Base-by-base conservation (phyloP, 2,113 vertebrate genomes). In the Urocolius indicus region DNA sequence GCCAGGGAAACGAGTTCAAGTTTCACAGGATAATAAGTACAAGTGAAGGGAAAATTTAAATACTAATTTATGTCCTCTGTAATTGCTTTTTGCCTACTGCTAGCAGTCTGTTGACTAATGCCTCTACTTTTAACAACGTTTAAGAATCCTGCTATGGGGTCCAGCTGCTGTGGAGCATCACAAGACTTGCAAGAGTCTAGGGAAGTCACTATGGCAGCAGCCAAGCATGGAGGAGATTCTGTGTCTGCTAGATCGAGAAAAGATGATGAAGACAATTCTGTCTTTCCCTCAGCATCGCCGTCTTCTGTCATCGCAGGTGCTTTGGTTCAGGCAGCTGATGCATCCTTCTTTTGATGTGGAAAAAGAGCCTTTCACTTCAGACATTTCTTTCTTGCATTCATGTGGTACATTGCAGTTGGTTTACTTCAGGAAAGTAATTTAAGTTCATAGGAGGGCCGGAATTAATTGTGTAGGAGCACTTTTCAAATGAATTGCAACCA, bases 171-270 rank as follows among this genome's bases (percentile, higher is more conserved):
- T 99, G 94, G 99, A 99, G 81, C 98, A 99, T 89, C 99, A 99
- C 92, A 99, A 98, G 96, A 98, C 99, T 9, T 98, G 98, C 85
- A 99, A 98, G 93, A 99, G 98, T 80, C 96, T 99, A 66, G 99
- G 99, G 38, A 98, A 98, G 65, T 99, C 99, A 1, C 96, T 99
- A 46, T 99, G 99, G 99, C 99, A 99, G 97, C 99, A 99, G 96
- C 98, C 98, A 5, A 98, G 98, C 59, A 97, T 98, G 19, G 99
- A 99, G 36, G 98, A 99, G 73, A 93, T 99, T 69, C 90, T 99
- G 86, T 98, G 98, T 61, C 97, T 99, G 93, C 98, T 99, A 67
- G 97, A 98, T 49, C 52, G 93, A 10, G 98, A 99, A 74, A 98
- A 74, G 73, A 98, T 99, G 99, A 97, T 98, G 90, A 98, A 96